These are phyloP conservation scores for Zaprionus gabonicus DNA, from an alignment of 1,140 invertebrate genomes.

Conservation along the genomic window DNA sequence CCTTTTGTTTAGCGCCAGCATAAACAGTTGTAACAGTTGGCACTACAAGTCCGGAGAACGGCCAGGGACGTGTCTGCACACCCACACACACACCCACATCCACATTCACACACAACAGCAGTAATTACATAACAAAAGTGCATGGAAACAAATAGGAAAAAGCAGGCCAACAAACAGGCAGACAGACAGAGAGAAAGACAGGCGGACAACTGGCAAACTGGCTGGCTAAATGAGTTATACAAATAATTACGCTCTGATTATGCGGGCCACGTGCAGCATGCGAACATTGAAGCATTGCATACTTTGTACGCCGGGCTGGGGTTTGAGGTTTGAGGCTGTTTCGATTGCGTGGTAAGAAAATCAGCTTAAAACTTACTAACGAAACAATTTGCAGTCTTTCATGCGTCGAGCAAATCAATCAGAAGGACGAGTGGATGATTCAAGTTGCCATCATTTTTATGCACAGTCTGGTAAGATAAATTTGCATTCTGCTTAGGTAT, in stretches of 20 bases:
- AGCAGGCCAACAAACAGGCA: constrained; percentile 7
- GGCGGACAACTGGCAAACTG: constrained; percentile 40
- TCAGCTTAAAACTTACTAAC: constrained; percentile 2
- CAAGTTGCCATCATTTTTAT: background rate
- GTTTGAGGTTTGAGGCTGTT: background rate
- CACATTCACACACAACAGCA: constrained; percentile 34
- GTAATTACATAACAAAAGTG: constrained; percentile 78
- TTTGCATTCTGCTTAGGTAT: background rate
- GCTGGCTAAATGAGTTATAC: constrained; percentile 68
- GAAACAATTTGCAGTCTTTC: background rate
- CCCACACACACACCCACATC: background rate
- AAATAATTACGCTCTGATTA: constrained; percentile 74
- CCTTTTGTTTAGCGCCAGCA: constrained; percentile 73
- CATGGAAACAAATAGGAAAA: constrained; percentile 53
- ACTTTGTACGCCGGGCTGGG: background rate
- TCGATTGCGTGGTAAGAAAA: constrained; percentile 19
- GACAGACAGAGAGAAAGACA: background rate
- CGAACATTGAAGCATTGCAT: background rate
- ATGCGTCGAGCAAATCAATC: background rate
- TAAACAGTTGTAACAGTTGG: constrained; percentile 80
- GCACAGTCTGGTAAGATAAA: background rate
- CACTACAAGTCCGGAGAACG: constrained; percentile 49
- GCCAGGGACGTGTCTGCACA: background rate
- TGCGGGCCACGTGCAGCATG: constrained; percentile 45
- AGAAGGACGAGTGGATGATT: background rate